Conservation (phyloP, 2,113 vertebrate species). For the Leucoraja erinaceus region DNA sequence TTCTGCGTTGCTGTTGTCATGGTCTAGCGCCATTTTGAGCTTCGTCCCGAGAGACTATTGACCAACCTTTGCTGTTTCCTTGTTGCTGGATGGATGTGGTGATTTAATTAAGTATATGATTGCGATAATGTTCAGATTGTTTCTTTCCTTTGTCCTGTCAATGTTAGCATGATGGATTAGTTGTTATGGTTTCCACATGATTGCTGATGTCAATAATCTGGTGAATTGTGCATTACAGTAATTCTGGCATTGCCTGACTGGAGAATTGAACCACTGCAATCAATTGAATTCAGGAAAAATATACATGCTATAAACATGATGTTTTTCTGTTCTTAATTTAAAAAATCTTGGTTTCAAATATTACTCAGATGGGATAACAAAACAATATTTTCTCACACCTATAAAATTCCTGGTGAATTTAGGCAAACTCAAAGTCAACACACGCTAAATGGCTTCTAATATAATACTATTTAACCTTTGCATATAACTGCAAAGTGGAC, state of each 20-base stretch:
- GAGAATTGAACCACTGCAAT: conserved; percentile 31
- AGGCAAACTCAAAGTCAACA: not conserved
- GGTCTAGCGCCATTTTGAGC: not conserved
- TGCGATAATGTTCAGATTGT: conserved; percentile 11
- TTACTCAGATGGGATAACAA: not conserved
- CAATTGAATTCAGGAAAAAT: conserved; percentile 2
- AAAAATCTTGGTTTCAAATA: not conserved
- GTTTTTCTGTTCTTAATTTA: not conserved
- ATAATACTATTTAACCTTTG: not conserved
- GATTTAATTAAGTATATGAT: conserved; percentile 18
- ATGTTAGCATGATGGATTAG: conserved; percentile 13
- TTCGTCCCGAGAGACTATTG: not conserved
- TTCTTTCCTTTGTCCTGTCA: conserved; percentile 17
- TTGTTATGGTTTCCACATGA: conserved; percentile 16
- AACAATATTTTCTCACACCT: not conserved
- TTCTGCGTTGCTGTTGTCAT: not conserved
- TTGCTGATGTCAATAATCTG: conserved; percentile 30
- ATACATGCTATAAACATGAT: not conserved
- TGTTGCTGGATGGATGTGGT: not conserved
- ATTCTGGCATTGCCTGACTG: conserved; percentile 17
- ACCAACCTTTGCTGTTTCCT: not conserved
- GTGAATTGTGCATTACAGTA: conserved; percentile 22
- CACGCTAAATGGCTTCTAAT: not conserved
- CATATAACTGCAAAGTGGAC: not conserved
- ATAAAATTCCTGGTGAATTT: too few species aligned